Conservation (phyloP, 2,113 vertebrate species). For the Corythornis madagascariensis region DNA sequence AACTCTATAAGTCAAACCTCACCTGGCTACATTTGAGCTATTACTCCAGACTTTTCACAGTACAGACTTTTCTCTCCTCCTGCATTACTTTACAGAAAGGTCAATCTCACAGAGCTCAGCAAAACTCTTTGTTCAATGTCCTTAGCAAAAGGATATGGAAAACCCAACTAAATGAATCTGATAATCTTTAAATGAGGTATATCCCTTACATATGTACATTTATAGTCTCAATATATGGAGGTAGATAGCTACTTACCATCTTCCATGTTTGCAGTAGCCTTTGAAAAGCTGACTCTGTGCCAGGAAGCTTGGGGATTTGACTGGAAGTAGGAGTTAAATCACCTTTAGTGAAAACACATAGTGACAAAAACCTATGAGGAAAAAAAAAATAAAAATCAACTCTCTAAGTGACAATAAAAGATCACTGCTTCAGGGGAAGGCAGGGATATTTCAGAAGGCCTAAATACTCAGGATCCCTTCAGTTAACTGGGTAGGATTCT, state of each 20-base stretch:
- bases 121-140: neutral
- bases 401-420: neutral
- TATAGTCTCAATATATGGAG: neutral
- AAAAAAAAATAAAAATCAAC: neutral
- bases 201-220: neutral
- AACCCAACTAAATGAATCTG: neutral
- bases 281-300: neutral
- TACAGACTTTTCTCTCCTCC: neutral
- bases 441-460: neutral
- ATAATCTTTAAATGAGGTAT: neutral
- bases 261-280: neutral
- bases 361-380: neutral
- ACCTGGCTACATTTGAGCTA: rapidly evolving
- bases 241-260: slow-evolving; percentile 12
- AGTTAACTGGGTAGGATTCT: neutral
- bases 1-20: neutral
- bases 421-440: neutral
- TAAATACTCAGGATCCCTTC: slow-evolving; percentile 9
- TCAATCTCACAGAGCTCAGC: neutral
- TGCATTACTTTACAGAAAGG: neutral
- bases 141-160: neutral
- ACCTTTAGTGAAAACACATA: neutral
- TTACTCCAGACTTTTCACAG: neutral
- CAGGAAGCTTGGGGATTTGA: neutral
- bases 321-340: neutral